These are phyloP conservation scores for Diglossa brunneiventris DNA, from an alignment of 2,113 vertebrate species.

Conservation along the genomic window DNA sequence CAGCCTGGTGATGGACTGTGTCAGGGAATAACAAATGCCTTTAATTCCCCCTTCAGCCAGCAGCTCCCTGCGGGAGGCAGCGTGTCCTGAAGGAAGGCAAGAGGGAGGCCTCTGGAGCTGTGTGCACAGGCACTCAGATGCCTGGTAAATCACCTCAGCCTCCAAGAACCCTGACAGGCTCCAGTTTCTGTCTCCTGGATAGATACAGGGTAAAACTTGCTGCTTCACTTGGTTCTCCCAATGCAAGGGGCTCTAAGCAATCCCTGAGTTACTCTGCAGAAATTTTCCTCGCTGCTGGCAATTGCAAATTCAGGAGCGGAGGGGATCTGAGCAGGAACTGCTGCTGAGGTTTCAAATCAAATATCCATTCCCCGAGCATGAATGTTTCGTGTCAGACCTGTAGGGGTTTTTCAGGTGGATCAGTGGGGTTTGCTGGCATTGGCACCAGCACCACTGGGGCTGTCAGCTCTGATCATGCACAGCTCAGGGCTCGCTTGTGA, in stretches of 20 bases:
- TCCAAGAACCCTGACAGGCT: neutral
- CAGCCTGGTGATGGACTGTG: neutral
- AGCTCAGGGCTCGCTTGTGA: neutral
- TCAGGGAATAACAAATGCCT: neutral
- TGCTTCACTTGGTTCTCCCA: neutral
- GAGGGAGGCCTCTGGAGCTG: neutral
- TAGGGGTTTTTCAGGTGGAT: neutral
- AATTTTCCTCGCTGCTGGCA: neutral
- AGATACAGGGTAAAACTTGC: neutral
- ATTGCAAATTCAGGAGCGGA: neutral
- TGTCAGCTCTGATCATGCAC: neutral
- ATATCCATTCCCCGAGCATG: neutral
- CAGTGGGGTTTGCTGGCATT: neutral
- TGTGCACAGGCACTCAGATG: neutral
- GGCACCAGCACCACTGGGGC: neutral
- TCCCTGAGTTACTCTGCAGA: neutral
- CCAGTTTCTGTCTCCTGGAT: neutral
- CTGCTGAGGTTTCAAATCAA: neutral
- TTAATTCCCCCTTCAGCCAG: neutral
- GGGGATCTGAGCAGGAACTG: neutral
- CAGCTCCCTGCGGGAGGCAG: neutral
- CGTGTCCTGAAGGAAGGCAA: accelerated
- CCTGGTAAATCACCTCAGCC: neutral
- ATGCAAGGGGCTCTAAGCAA: neutral
- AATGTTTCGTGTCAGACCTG: neutral